A percentile compares a stretch with the other conserved stretches of the same genome.
Conservation (phyloP, 2,888 invertebrate species). For the Drosophila pegasa region DNA sequence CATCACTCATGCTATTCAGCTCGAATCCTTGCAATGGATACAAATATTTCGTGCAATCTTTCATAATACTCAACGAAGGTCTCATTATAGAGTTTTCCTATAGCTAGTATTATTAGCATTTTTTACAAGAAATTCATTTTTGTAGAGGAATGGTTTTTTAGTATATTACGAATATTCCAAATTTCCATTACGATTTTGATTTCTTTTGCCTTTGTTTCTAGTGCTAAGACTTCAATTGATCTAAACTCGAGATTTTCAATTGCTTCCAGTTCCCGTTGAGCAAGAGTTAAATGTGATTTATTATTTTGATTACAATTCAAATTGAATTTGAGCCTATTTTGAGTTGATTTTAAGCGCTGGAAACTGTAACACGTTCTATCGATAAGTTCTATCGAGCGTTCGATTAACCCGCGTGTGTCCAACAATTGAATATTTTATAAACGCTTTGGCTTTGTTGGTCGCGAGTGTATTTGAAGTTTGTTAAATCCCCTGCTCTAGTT, state of each 20-base stretch:
- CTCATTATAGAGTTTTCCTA: slow-evolving; percentile 15
- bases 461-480: slow-evolving; percentile 1
- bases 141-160: slow-evolving; percentile 15
- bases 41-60: neutral
- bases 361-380: neutral
- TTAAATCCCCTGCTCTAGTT: slow-evolving; percentile 8
- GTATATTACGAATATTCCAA: slow-evolving; percentile 12
- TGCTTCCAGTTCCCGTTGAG: neutral
- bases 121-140: slow-evolving; percentile 15
- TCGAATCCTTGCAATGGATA: neutral
- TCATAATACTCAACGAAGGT: slow-evolving; percentile 21
- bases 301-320: neutral
- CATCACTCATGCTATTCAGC: slow-evolving; percentile 24
- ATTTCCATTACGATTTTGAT: neutral
- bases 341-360: neutral
- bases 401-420: slow-evolving; percentile 6
- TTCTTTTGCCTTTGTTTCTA: slow-evolving; percentile 1
- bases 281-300: neutral
- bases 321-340: neutral
- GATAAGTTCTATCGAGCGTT: slow-evolving; percentile 10
- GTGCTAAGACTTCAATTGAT: slow-evolving; percentile 2
- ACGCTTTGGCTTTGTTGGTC: slow-evolving; percentile 11
- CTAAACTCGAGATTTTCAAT: neutral
- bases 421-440: slow-evolving; percentile 2
- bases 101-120: slow-evolving; percentile 45